Base-by-base conservation (phyloP, 2,888 invertebrate genomes). In the Chymomyza caudatula region DNA sequence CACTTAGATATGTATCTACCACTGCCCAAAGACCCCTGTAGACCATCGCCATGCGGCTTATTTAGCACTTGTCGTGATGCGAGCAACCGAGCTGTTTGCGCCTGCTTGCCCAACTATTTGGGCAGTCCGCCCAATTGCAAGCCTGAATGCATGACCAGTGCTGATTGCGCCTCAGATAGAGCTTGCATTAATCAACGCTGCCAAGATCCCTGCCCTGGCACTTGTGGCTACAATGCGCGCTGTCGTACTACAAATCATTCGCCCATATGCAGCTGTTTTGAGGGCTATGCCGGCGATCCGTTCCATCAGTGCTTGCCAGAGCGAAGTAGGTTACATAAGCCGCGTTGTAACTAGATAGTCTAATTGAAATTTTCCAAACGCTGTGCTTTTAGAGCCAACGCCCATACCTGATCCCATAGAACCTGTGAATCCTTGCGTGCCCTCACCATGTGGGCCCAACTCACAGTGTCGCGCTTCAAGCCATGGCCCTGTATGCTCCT, bases 181-280 rank as follows among this genome's bases (percentile, higher is more conserved):
- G 94, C 95, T 55, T 96, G 96, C 87, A 92, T 93, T 74, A 95
- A 94, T 90, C 94, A 94, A 88, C 93, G 93, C 88, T 96, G 96
- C 89, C 92, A 92, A 61, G 93, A 96, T 89, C 95, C 95, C 19
- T 95, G 95, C 80, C 91, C 91, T 20, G 95, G 94, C 60, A 93
- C 94, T n/a, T 95, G 95, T 88, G 95, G 95, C 25, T 90, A 93
- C 17, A 93, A 93, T 80, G 94, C 95, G 2, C 92, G 92, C 74
- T 96, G 96, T 88, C 92, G 92, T 82, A 94, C 95, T 44, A 92
- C 94, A 42, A 95, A 95, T 89, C 95, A 96, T 87, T 94, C 94
- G 81, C 94, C 95, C 0, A 94, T 95, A 79, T 96, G 96, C 87
- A 93, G 92, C 69, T 96, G 96, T 84, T 92, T 92, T 22, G 88